phyloP scores from a whole-genome alignment of 2,797 vertebrate species.

The Pangasius larnaudii region DNA sequence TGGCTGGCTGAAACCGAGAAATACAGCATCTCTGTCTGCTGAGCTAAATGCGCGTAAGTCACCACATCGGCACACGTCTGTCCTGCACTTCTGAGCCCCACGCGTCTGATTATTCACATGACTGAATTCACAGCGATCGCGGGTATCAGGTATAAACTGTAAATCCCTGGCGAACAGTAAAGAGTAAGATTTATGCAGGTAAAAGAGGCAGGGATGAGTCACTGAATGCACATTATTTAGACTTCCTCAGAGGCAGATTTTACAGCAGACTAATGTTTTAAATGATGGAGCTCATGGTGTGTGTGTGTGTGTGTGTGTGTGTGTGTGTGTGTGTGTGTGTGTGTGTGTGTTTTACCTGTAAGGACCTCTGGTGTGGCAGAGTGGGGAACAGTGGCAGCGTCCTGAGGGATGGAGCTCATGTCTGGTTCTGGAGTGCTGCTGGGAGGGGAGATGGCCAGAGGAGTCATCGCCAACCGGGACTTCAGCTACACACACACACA shows the following conservation, averaged over 20 bases:
- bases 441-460: constrained; percentile 86
- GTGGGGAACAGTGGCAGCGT: constrained; percentile 89
- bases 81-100: not conserved
- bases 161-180: not conserved
- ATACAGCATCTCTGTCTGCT: not conserved
- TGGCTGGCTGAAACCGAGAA: not conserved
- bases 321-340: constrained; percentile 28
- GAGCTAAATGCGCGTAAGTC: not conserved
- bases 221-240: not conserved
- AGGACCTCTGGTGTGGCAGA: constrained; percentile 85
- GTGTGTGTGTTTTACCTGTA: constrained; percentile 76
- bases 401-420: constrained; percentile 91
- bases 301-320: constrained; percentile 29
- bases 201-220: not conserved
- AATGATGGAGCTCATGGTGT: not conserved
- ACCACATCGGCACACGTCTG: not conserved
- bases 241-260: not conserved
- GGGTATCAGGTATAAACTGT: not conserved
- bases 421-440: constrained; percentile 90
- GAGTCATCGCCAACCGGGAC: constrained; percentile 87
- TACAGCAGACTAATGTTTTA: no score
- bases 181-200: not conserved
- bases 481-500: constrained; percentile 81
- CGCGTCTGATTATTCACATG: not conserved
- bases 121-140: not conserved